phyloP scores from a whole-genome alignment of 2,113 vertebrate genomes.

The Carassius carassius region DNA sequence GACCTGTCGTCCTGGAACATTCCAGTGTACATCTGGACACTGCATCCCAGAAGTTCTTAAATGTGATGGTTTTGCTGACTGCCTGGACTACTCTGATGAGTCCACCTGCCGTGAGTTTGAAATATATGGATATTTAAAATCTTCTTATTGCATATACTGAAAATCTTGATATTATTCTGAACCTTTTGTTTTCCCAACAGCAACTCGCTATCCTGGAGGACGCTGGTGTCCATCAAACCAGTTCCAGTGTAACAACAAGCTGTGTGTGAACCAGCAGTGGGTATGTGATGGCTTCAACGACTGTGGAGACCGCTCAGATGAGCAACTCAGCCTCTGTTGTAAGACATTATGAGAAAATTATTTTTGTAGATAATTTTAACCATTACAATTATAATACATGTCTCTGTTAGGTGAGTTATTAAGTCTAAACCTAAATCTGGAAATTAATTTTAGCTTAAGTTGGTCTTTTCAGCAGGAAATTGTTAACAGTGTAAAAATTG shows the following conservation, averaged over 20 bases:
- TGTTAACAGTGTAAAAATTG: neutral
- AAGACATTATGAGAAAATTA: slow-evolving; percentile 63
- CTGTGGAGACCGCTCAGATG: slow-evolving; percentile 92
- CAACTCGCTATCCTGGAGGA: slow-evolving; percentile 92
- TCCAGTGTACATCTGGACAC: slow-evolving; percentile 92
- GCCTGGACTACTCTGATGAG: slow-evolving; percentile 92
- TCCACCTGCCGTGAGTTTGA: slow-evolving; percentile 85
- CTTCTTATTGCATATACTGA: slow-evolving; percentile 14
- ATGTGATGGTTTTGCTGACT: slow-evolving; percentile 92
- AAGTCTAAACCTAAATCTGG: neutral
- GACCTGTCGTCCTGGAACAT: slow-evolving; percentile 90
- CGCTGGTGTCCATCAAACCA: slow-evolving; percentile 84
- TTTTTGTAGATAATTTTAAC: neutral
- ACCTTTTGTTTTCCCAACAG: slow-evolving; percentile 66
- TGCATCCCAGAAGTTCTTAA: slow-evolving; percentile 84
- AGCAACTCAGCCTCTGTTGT: slow-evolving; percentile 95
- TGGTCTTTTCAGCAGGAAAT: neutral
- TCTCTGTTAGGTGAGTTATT: neutral
- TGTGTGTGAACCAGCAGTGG: slow-evolving; percentile 88
- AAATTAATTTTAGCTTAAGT: neutral
- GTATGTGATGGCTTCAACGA: slow-evolving; percentile 94
- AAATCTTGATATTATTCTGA: neutral
- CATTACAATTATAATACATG: neutral
- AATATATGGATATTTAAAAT: neutral
- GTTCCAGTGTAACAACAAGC: slow-evolving; percentile 95